phyloP scores from a whole-genome alignment of 2,113 vertebrate genomes.

The Chaetura pelagica region DNA sequence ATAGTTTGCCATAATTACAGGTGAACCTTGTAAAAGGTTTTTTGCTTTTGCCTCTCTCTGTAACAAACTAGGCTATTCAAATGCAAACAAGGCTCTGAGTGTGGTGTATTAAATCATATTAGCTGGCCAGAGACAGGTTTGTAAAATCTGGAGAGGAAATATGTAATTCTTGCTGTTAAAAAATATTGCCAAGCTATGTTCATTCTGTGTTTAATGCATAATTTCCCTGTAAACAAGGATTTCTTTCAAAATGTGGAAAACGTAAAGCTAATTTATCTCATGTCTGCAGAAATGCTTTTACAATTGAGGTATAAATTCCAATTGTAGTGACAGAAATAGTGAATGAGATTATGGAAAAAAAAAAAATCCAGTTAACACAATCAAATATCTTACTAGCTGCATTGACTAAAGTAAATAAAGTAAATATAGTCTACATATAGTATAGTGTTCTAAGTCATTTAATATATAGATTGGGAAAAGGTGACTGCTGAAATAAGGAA shows the following conservation, averaged over 20 bases:
- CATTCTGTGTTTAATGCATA: not conserved
- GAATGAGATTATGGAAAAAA: not conserved
- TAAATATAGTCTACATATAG: not conserved
- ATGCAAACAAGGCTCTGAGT: not conserved
- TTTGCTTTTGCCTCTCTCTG: not conserved
- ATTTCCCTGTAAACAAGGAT: not conserved
- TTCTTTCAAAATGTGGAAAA: not conserved
- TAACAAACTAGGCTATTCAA: not conserved
- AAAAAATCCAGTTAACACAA: not conserved
- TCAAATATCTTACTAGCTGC: not conserved
- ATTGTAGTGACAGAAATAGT: not conserved
- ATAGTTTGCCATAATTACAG: not conserved
- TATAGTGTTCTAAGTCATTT: not conserved
- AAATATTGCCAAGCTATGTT: not conserved
- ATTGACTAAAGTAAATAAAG: not conserved
- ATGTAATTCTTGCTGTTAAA: not conserved
- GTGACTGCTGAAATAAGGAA: not conserved
- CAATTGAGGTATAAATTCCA: slow-evolving; percentile 67
- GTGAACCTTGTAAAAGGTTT: not conserved
- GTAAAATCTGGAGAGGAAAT: not conserved
- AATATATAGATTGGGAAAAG: not conserved
- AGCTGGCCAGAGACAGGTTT: not conserved
- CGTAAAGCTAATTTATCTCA: not conserved
- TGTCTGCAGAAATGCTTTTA: not conserved
- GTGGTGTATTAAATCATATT: not conserved